Base-by-base conservation (phyloP, 2,888 invertebrate species). In the Drosophila maculinotata region DNA sequence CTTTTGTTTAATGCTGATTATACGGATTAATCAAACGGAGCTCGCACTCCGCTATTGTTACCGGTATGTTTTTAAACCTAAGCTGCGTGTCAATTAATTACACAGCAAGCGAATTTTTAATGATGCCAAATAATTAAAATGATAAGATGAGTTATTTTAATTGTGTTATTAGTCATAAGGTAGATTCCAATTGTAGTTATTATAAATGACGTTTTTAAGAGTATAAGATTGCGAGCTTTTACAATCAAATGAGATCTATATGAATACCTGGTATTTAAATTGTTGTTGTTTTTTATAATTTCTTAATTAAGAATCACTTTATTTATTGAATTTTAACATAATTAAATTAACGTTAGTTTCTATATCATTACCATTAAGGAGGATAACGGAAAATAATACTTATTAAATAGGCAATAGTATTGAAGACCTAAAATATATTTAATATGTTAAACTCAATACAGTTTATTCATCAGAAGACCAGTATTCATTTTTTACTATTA, bases 91-190 rank as follows among this genome's bases (percentile, higher is more conserved):
- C 33, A 17, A 28, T 20, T 35, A 47, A 54, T 47, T 35, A 9
- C 20, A 23, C 20, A 15, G 20, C 12, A 47, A 36, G 28, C 20
- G 28, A 48, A 36, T 35, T n/a, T n/a, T 48, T 54, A 51, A 30
- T 15, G 14, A 51, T 23, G 28, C 53, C 12, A 35, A 26, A 1
- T 14, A 36, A 51, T 15, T 23, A 5, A 6, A 8, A 17, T 3
- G 23, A 26, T 26, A 17, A 44, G 23, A 26, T 26, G 15, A 44
- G 7, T 35, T 17, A 8, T 25, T 33, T 25, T 14, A 25, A 47
- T 10, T 45, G 9, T 20, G 26, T 26, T 17, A 17, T 30, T 30
- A 42, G 3, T 44, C 7, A 41, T 20, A 3, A 14, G 8, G 12
- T 23, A 8, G 30, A 14, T 51, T 8, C 2, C 41, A 51, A 20